These are phyloP conservation scores for Andrena minutula DNA, from an alignment of 2,888 invertebrate species.

Conservation along the genomic window DNA sequence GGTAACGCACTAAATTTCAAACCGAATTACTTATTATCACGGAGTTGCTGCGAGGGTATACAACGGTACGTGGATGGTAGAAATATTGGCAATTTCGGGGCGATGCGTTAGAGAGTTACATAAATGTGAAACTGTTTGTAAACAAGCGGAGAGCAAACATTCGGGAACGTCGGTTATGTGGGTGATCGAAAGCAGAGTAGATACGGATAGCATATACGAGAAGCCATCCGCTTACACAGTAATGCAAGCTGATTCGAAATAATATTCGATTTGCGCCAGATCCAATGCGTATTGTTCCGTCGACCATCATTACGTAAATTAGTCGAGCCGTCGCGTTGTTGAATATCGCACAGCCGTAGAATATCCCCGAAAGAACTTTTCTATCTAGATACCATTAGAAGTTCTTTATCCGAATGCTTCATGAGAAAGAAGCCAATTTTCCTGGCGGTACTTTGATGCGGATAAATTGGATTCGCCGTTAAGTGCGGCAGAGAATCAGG, in stretches of 20 bases:
- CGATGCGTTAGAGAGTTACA: slow-evolving; percentile 35
- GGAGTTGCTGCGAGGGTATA: slow-evolving; percentile 22
- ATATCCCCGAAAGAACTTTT: background rate
- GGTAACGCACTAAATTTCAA: background rate
- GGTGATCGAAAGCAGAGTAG: slow-evolving; percentile 66
- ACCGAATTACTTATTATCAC: background rate
- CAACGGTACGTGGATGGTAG: background rate
- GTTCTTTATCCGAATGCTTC: background rate
- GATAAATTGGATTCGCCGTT: slow-evolving; percentile 36
- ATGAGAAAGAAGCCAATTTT: background rate
- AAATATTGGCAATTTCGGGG: slow-evolving; percentile 58
- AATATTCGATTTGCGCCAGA: slow-evolving; percentile 61
- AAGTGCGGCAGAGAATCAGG: background rate
- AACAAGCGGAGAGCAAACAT: slow-evolving; percentile 62
- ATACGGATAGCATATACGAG: slow-evolving; percentile 36
- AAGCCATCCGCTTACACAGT: slow-evolving; percentile 44
- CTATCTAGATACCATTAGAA: background rate
- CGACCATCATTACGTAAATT: slow-evolving; percentile 49
- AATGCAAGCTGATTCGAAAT: slow-evolving; percentile 60
- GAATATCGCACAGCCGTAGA: background rate
- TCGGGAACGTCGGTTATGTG: slow-evolving; percentile 53
- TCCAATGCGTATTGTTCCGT: slow-evolving; percentile 23
- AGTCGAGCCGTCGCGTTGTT: slow-evolving; percentile 16
- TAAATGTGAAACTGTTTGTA: slow-evolving; percentile 69
- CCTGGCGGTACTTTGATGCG: slow-evolving; percentile 15